Evolutionary conservation across 2,888 invertebrate species (phyloP).

Genomic region (Harpalus rufipes): DNA sequence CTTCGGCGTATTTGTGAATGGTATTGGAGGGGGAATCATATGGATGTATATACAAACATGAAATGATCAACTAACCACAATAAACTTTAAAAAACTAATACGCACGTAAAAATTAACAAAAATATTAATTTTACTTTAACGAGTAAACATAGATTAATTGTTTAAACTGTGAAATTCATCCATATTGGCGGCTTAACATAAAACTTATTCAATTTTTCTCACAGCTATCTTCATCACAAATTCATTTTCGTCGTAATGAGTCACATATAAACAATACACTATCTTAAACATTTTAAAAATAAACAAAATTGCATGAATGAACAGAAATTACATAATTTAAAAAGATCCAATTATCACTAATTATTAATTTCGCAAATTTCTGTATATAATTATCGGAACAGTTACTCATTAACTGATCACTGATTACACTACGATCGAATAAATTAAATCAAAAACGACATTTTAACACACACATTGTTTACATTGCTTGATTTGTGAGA

Average conservation of each 20-base stretch:
- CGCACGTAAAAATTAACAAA: constrained; percentile 18
- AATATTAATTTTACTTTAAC: constrained; percentile 1
- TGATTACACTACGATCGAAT: constrained; percentile 35
- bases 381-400: constrained; percentile 9
- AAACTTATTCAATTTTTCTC: not conserved
- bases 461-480: constrained; percentile 49
- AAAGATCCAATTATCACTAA: not conserved
- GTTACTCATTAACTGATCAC: constrained; percentile 24
- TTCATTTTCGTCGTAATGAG: constrained; percentile 18
- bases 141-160: not conserved
- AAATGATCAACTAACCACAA: constrained; percentile 30
- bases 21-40: constrained; percentile 33
- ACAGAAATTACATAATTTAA: constrained; percentile 21
- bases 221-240: constrained; percentile 31
- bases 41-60: constrained; percentile 50
- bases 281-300: constrained; percentile 33
- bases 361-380: not conserved
- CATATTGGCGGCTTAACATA: not conserved
- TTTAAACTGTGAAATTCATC: not conserved
- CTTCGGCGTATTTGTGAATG: constrained; percentile 73
- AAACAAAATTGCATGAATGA: constrained; percentile 29
- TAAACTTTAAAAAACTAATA: constrained; percentile 5
- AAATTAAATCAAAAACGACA: constrained; percentile 51
- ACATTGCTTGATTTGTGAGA: constrained; percentile 44
- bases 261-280: constrained; percentile 49